A percentile compares a stretch with the other conserved stretches of the same genome.
Conservation (phyloP, 2,888 invertebrate genomes). For the Therioaphis trifolii region DNA sequence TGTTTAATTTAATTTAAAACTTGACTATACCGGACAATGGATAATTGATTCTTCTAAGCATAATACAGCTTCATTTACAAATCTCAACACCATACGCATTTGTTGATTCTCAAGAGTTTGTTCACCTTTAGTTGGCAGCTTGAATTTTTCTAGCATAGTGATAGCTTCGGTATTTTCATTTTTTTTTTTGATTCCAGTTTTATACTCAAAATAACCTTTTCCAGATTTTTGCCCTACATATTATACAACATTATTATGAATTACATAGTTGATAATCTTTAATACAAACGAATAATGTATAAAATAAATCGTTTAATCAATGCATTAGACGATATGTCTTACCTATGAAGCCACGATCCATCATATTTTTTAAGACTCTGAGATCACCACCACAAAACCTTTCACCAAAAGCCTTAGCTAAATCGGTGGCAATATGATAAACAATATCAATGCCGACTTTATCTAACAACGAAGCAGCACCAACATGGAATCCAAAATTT, state of each 20-base stretch:
- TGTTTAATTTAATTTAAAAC: too few relatives aligned
- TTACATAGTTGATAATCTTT: not conserved
- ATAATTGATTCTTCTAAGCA: constrained; percentile 97
- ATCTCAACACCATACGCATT: constrained; percentile 89
- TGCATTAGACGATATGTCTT: too few relatives aligned
- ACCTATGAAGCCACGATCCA: constrained; percentile 89
- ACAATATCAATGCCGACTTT: constrained; percentile 97
- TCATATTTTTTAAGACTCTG: constrained; percentile 86
- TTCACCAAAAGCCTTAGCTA: constrained; percentile 86
- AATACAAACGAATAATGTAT: not conserved
- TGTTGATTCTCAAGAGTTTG: constrained; percentile 88
- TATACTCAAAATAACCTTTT: constrained; percentile 92
- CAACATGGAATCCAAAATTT: constrained; percentile 97
- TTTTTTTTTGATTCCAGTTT: constrained; percentile 79
- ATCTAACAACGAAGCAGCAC: constrained; percentile 93
- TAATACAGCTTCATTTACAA: constrained; percentile 96
- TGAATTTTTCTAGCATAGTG: constrained; percentile 86
- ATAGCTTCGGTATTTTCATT: constrained; percentile 83
- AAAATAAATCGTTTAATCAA: too few relatives aligned
- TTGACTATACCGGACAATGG: constrained; percentile 84
- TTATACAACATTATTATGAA: not conserved
- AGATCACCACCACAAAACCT: constrained; percentile 86
- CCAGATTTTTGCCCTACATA: constrained; percentile 92
- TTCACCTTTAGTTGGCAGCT: constrained; percentile 81
- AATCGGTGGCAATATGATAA: constrained; percentile 91